phyloP scores from a whole-genome alignment of 2,888 invertebrate species.

The Amblyteles armatorius region DNA sequence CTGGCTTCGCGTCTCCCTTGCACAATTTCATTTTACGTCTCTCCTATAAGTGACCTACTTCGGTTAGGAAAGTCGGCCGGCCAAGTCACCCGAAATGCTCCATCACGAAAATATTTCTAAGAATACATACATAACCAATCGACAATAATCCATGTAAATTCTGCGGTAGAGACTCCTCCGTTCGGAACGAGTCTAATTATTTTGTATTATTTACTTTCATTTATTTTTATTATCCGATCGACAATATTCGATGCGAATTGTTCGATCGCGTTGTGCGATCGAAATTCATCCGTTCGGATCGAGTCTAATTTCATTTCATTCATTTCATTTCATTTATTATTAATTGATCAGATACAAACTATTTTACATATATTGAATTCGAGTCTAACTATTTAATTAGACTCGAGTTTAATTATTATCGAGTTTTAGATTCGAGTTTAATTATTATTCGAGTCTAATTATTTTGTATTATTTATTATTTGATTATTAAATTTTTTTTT shows the following conservation, averaged over 20 bases:
- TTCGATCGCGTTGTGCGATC: neutral
- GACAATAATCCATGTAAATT: neutral
- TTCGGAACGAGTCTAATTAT: neutral
- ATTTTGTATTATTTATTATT: slow-evolving; percentile 1
- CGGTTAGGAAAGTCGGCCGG: slow-evolving; percentile 61
- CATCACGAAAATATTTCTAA: slow-evolving; percentile 25
- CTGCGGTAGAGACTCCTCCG: neutral
- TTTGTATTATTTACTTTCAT: slow-evolving; percentile 15
- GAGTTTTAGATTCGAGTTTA: too few relatives aligned
- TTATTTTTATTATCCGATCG: neutral
- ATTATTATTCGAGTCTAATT: neutral
- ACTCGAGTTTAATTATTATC: too few relatives aligned
- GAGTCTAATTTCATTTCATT: slow-evolving; percentile 5
- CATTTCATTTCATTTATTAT: too few relatives aligned
- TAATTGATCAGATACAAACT: too few relatives aligned
- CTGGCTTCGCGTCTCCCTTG: slow-evolving; percentile 71
- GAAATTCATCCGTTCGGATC: neutral
- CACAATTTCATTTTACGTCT: slow-evolving; percentile 76
- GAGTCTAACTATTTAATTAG: too few relatives aligned
- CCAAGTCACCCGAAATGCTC: slow-evolving; percentile 38
- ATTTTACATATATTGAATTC: too few relatives aligned
- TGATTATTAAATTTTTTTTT: slow-evolving; percentile 12
- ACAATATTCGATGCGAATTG: neutral
- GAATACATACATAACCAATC: slow-evolving; percentile 2
- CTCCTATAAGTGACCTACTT: slow-evolving; percentile 73